Evolutionary conservation across 2,797 vertebrate genomes (phyloP).

Genomic region (Notamacropus eugenii): DNA sequence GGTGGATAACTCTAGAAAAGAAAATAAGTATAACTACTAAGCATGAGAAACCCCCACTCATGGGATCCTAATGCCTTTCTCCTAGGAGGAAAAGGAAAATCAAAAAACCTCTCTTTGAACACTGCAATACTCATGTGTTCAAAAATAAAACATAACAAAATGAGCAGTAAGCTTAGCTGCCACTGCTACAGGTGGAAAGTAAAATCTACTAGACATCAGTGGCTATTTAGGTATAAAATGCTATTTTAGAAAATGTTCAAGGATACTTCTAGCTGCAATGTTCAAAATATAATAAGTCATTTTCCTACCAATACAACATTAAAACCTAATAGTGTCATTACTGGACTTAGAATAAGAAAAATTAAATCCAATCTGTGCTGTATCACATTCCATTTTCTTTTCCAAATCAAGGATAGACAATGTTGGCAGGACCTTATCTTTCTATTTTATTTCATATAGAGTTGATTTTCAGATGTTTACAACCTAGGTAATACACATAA

Average conservation of each 20-base stretch:
- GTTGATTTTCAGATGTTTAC: conserved; percentile 41
- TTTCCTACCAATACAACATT: not conserved
- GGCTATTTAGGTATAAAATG: not conserved
- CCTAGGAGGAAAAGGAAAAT: not conserved
- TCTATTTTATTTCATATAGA: not conserved
- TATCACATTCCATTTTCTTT: conserved; percentile 26
- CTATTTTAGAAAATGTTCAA: not conserved
- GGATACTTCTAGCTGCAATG: not conserved
- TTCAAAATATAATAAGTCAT: not conserved
- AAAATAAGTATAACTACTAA: not conserved
- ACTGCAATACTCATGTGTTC: not conserved
- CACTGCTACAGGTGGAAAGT: not conserved
- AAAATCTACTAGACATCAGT: not conserved
- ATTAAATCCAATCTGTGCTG: conserved; percentile 57
- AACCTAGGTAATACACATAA: conserved; percentile 21
- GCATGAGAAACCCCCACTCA: not conserved
- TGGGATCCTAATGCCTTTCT: not conserved
- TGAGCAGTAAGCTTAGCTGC: conserved; percentile 18
- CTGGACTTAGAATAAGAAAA: not conserved
- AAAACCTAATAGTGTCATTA: not conserved
- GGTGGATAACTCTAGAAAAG: not conserved
- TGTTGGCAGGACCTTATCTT: conserved; percentile 40
- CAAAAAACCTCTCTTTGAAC: not conserved
- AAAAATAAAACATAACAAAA: conserved; percentile 32
- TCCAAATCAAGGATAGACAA: conserved; percentile 30